These are phyloP conservation scores for Catharus ustulatus DNA, from an alignment of 2,797 vertebrate genomes.

Conservation along the genomic window DNA sequence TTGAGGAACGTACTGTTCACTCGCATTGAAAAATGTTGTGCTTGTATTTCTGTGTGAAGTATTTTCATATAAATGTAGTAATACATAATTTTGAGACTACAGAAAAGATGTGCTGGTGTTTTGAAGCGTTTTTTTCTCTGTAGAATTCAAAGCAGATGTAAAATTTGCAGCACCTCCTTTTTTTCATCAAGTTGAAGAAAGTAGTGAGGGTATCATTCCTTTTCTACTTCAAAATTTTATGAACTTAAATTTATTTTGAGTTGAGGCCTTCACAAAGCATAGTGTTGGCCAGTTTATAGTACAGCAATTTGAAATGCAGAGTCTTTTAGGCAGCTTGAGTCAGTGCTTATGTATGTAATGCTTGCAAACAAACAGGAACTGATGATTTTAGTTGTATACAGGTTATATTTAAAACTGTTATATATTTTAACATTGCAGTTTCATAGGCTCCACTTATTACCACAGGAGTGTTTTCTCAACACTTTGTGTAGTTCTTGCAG, in stretches of 20 bases:
- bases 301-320: not conserved
- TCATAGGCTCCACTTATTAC: not conserved
- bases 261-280: not conserved
- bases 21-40: not conserved
- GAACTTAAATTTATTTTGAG: not conserved
- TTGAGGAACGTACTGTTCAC: not conserved
- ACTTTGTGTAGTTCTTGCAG: not conserved
- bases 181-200: not conserved
- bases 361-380: not conserved
- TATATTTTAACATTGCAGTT: not conserved
- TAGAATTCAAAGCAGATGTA: not conserved
- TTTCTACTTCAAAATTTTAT: not conserved
- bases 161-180: not conserved
- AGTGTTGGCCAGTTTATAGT: not conserved
- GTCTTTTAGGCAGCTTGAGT: not conserved
- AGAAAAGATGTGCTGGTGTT: not conserved
- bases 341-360: fast-evolving
- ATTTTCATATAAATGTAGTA: not conserved
- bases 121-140: not conserved
- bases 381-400: not conserved
- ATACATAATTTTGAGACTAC: not conserved
- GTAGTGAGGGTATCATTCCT: not conserved
- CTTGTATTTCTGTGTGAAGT: not conserved
- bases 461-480: not conserved
- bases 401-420: not conserved